phyloP scores from a whole-genome alignment of 2,888 invertebrate species.

The Andrena dorsata region DNA sequence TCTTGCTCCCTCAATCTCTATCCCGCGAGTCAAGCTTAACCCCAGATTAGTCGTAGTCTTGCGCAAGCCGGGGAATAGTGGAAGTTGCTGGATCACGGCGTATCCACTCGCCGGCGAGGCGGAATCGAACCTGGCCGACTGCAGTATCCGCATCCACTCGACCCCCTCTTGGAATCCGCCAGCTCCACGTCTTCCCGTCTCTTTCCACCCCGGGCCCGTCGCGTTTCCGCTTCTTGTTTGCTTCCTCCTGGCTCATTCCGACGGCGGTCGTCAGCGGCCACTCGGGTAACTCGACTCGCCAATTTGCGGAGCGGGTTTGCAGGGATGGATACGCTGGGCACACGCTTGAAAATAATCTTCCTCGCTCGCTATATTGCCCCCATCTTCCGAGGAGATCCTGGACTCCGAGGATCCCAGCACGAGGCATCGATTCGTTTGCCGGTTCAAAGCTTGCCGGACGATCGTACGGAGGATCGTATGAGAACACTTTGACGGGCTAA shows the following conservation, averaged over 20 bases:
- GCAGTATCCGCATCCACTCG: conserved; percentile 75
- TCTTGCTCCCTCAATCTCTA: conserved; percentile 26
- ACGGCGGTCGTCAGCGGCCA: conserved; percentile 53
- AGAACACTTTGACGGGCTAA: no score
- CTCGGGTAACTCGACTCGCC: conserved; percentile 52
- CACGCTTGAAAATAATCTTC: conserved; percentile 53
- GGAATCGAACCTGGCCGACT: conserved; percentile 73
- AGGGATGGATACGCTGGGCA: conserved; percentile 44
- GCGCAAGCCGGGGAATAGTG: conserved; percentile 46
- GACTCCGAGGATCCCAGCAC: not conserved
- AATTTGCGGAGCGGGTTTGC: conserved; percentile 60
- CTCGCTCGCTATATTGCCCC: not conserved
- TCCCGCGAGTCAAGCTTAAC: conserved; percentile 58
- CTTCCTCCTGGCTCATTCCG: conserved; percentile 13
- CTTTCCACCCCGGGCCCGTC: conserved; percentile 28
- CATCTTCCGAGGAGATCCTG: not conserved
- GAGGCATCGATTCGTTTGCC: conserved; percentile 46
- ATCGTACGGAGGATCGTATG: no score
- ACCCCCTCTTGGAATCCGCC: conserved; percentile 54
- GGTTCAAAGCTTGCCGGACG: not conserved
- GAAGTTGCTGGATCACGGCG: conserved; percentile 69
- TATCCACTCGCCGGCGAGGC: conserved; percentile 70
- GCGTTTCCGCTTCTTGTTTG: conserved; percentile 25
- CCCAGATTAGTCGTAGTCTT: conserved; percentile 71
- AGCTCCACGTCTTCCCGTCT: conserved; percentile 50